Evolutionary conservation across 1,140 invertebrate species (phyloP), one percentile per base, ranked within the genome.

Genomic region (Lerema accius): DNA sequence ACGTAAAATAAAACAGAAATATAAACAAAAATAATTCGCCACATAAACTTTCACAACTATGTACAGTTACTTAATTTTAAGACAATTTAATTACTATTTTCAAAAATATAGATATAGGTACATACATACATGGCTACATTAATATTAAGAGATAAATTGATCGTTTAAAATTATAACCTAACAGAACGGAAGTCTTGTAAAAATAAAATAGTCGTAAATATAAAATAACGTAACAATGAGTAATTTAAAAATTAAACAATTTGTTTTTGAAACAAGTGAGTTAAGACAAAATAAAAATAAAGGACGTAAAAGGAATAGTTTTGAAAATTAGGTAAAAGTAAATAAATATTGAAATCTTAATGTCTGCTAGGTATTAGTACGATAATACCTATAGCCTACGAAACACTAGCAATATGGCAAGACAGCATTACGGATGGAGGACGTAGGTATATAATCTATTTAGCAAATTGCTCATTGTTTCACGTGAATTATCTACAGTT

Each of bases 21-120:
- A 82, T 66, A 88, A 88, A 78, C 82, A 82, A 89, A 84, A 83
- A 82, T 80, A 88, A 90, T 86, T 78, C 86, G 87, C 87, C 84
- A 90, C 88, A 82, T 88, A 90, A 89, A 86, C 82, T 81, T 89
- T 80, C 86, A 89, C 86, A 69, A 89, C 78, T 90, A 90, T 90
- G 79, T 90, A 89, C 87, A 90, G 53, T 82, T 78, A 82, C 80
- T 83, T 89, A 86, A 71, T 56, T 73, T 79, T 78, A 85, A 79
- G 73, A 87, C 77, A 69, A 82, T 81, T 84, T 86, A 84, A 79
- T 84, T 76, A 80, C 83, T 86, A 87, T 86, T 69, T 80, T 85
- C 75, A 83, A 86, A 87, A 86, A 85, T 89, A 87, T 86, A 86
- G 77, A 86, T 85, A 83, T 87, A 86, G 77, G 71, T 89, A 89